These are phyloP conservation scores for Lamellibrachia columna DNA, from an alignment of 2,888 invertebrate species.

Conservation along the genomic window DNA sequence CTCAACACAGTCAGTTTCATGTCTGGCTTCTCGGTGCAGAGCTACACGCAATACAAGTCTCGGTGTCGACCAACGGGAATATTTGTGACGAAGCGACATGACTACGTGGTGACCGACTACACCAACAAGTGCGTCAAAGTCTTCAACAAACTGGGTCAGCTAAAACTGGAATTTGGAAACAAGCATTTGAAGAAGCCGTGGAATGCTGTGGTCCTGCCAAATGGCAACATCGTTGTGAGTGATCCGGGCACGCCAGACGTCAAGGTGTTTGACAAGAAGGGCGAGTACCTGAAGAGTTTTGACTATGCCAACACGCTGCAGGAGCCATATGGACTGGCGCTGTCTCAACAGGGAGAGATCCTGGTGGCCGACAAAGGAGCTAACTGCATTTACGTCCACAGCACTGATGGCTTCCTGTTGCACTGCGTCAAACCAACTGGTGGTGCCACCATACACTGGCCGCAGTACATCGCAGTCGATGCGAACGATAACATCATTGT, in stretches of 20 bases:
- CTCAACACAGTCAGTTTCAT: background rate
- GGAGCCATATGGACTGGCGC: conserved; percentile 29
- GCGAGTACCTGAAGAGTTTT: conserved; percentile 24
- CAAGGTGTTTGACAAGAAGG: conserved; percentile 23
- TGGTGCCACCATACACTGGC: conserved; percentile 23
- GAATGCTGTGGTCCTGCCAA: conserved; percentile 19
- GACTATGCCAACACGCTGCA: conserved; percentile 21
- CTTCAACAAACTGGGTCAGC: conserved; percentile 28
- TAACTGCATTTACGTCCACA: conserved; percentile 28
- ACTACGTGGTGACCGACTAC: conserved; percentile 29
- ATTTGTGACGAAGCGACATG: conserved; percentile 19
- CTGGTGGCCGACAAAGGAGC: conserved; percentile 31
- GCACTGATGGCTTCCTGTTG: conserved; percentile 21
- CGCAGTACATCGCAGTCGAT: conserved; percentile 28
- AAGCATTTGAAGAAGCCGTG: conserved; percentile 25
- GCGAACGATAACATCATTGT: conserved; percentile 27
- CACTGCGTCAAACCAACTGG: background rate
- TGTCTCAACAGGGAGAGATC: conserved; percentile 22
- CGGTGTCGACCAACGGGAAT: conserved; percentile 26
- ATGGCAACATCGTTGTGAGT: conserved; percentile 23
- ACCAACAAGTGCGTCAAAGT: conserved; percentile 26
- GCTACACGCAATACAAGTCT: background rate
- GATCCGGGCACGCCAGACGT: conserved; percentile 25
- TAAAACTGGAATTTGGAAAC: conserved; percentile 28
- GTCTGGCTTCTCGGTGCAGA: conserved; percentile 17